Conservation (phyloP, 2,113 vertebrate genomes). For the Clarias batrachus region DNA sequence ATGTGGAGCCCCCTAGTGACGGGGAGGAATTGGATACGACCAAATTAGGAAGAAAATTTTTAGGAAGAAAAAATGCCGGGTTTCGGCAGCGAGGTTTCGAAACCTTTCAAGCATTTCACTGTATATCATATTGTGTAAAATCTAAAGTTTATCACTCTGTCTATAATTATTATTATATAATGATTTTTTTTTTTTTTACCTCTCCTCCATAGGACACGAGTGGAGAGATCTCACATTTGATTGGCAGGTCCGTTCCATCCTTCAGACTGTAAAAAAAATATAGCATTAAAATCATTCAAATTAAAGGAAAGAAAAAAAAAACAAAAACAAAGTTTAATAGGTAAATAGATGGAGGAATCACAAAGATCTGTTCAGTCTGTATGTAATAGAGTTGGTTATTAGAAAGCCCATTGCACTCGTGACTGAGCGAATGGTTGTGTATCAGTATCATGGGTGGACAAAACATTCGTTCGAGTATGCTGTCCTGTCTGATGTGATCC, state of each 20-base stretch:
- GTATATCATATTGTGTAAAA: neutral
- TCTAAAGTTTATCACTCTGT: neutral
- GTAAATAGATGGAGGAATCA: conserved; percentile 3
- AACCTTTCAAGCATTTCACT: no score
- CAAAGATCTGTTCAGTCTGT: neutral
- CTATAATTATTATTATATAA: neutral
- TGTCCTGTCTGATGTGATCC: neutral
- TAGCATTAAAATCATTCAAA: conserved; percentile 31
- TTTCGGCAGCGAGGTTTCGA: no score
- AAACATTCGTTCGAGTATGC: neutral
- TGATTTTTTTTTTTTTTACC: conserved; percentile 64
- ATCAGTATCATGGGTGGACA: conserved; percentile 10
- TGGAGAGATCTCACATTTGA: conserved; percentile 97
- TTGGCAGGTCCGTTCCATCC: conserved; percentile 88
- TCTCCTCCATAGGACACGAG: conserved; percentile 92
- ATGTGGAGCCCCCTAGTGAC: no score
- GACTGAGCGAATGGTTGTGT: neutral
- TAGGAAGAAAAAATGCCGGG: no score
- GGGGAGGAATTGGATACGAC: no score
- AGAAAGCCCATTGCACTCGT: conserved; percentile 8
- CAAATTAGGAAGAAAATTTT: no score
- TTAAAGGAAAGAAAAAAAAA: neutral
- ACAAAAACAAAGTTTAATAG: neutral
- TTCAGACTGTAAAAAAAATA: conserved; percentile 77
- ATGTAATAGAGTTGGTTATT: neutral